phyloP scores from a whole-genome alignment of 2,113 vertebrate genomes.

The Monopterus albus region DNA sequence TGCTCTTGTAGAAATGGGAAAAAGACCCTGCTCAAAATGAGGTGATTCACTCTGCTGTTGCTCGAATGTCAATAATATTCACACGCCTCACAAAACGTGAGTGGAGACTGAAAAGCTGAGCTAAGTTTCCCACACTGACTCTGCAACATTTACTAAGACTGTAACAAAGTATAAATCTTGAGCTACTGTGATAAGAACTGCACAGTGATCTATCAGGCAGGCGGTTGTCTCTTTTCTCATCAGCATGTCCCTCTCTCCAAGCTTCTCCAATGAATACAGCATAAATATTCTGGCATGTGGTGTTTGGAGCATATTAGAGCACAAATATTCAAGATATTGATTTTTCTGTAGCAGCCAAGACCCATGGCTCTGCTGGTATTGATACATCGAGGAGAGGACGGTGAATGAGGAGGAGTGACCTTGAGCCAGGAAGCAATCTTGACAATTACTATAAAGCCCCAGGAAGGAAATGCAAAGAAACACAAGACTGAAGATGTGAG shows the following conservation, averaged over 20 bases:
- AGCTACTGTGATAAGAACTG: constrained; percentile 1
- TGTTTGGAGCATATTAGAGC: constrained; percentile 74
- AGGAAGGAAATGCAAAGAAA: constrained; percentile 55
- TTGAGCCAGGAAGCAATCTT: constrained; percentile 65
- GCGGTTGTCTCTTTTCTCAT: constrained; percentile 17
- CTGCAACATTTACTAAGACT: constrained; percentile 20
- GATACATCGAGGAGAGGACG: constrained; percentile 43
- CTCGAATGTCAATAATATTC: constrained; percentile 50
- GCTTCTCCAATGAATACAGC: constrained; percentile 62
- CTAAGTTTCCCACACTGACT: no score
- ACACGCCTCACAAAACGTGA: constrained; percentile 14
- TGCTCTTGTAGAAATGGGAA: constrained; percentile 7
- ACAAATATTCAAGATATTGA: constrained; percentile 70
- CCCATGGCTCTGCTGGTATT: constrained; percentile 55
- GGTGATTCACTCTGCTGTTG: constrained; percentile 29
- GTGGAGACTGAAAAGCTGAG: constrained; percentile 5
- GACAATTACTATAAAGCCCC: constrained; percentile 62
- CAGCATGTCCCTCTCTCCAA: constrained; percentile 28
- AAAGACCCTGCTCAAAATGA: constrained; percentile 21
- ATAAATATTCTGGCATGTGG: constrained; percentile 78
- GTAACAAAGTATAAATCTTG: constrained; percentile 34
- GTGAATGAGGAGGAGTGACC: constrained; percentile 62
- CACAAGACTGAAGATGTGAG: constrained; percentile 32
- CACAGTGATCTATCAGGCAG: constrained; percentile 6
- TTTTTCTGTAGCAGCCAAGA: constrained; percentile 69